Conservation (phyloP, 64 coral and sea anemone genomes). For the Montipora capricornis region DNA sequence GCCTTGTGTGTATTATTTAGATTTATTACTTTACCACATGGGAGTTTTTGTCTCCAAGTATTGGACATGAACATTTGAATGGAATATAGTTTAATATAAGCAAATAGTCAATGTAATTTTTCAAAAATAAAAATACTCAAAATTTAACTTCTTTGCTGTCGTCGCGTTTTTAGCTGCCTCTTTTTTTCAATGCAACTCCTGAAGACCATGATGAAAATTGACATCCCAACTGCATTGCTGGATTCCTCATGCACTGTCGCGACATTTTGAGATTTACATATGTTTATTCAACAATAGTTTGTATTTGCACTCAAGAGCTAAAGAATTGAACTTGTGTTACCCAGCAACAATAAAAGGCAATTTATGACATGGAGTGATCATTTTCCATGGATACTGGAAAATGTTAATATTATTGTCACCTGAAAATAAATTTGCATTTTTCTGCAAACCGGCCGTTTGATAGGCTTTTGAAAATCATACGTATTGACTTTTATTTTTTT, state of each 20-base stretch:
- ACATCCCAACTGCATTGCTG: too few relatives aligned
- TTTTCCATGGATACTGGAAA: not conserved
- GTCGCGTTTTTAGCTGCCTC: not conserved
- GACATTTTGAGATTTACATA: not conserved
- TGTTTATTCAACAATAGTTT: not conserved
- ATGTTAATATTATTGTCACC: not conserved
- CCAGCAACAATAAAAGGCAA: not conserved
- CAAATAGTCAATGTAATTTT: not conserved
- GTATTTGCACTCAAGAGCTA: not conserved
- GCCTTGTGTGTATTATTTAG: slow-evolving; percentile 9
- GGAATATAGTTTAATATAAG: slow-evolving; percentile 9
- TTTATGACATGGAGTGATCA: not conserved
- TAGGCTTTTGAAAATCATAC: not conserved
- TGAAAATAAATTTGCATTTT: too few relatives aligned
- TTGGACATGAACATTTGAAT: slow-evolving; percentile 3
- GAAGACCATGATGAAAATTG: too few relatives aligned
- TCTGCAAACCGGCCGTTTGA: too few relatives aligned
- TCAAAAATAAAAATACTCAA: not conserved
- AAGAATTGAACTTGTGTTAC: not conserved
- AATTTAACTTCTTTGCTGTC: not conserved
- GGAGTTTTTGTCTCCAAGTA: not conserved
- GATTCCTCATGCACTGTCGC: too few relatives aligned
- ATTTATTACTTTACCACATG: slow-evolving; percentile 37
- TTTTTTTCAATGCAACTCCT: too few relatives aligned
- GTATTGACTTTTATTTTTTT: not conserved